Base-by-base conservation (phyloP, 2,797 vertebrate species). In the Tapera naevia region DNA sequence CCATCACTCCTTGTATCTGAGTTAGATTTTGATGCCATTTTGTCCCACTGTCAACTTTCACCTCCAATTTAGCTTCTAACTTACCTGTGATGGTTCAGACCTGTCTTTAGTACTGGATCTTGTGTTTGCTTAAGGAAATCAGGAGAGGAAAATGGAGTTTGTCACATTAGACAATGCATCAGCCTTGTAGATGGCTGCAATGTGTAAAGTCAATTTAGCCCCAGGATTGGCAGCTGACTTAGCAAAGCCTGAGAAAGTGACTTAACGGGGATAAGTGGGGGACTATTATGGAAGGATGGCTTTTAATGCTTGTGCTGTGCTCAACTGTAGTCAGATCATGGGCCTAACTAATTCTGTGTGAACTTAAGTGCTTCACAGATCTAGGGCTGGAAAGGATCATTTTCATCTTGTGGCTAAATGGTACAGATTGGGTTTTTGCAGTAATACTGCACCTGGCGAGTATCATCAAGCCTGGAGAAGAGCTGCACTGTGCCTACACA, bases 1-100 rank as follows among this genome's bases (percentile, higher is more conserved):
- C 22, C 23, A 27, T 9, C 15, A 19, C 5, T 62, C 25, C 30
- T 51, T 45, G 19, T 7, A 50, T 33, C 23, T 0, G 0, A 70
- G 43, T 41, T 37, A 45, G 48, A 46, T 43, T 83, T 84, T 72
- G 18, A 23, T 73, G 28, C 5, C 3, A 27, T 74, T 80, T 81
- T 70, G 23, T 48, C 8, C 32, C 17, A 35, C 17, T 65, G 11
- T 37, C 18, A 61, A 5, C 35, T 76, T 83, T 88, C 18, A n/a
- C 8, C 24, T 39, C 11, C 5, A 21, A 10, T 1, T 0, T 50
- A 67, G 13, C 13, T 41, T 35, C 50, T 85, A 56, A 24, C 5
- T 35, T 28, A 69, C 3, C 41, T 71, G 23, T 53, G 32, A 17
- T 43, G 22, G 14, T 60, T 82, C 60, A 89, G 23, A 78, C 6